A percentile compares a stretch with the other conserved stretches of the same genome.
Evolutionary conservation across 2,113 vertebrate genomes (phyloP).

Genomic region (Pterocles gutturalis): DNA sequence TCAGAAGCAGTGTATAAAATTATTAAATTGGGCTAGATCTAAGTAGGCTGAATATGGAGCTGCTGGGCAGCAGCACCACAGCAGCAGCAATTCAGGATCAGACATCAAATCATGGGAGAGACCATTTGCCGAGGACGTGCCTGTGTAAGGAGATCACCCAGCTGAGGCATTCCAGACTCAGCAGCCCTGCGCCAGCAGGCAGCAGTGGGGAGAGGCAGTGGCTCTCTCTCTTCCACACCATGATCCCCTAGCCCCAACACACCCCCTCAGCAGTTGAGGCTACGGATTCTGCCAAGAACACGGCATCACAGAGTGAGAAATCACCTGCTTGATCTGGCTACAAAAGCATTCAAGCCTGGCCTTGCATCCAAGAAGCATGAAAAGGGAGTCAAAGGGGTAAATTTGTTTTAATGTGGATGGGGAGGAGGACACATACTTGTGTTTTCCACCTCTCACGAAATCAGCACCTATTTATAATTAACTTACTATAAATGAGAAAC

Average conservation of each 20-base stretch:
- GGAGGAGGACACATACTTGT: rapidly evolving
- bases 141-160: background rate
- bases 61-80: background rate
- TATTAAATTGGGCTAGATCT: background rate
- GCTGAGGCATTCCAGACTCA: background rate
- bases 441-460: background rate
- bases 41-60: background rate
- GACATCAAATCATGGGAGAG: background rate
- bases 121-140: rapidly evolving
- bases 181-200: background rate
- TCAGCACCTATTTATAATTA: background rate
- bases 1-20: background rate
- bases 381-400: background rate
- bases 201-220: background rate
- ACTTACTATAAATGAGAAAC: background rate
- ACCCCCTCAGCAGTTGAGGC: background rate
- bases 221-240: background rate
- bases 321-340: background rate
- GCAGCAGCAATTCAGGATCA: background rate
- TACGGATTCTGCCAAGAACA: background rate
- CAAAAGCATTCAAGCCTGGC: background rate
- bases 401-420: background rate
- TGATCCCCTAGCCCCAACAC: background rate
- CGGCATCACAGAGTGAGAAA: background rate
- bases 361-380: background rate